Percentiles rank a stretch among this genome's conserved stretches.
Evolutionary conservation across 1,140 invertebrate species (phyloP).

Genomic region (Drosophila truncata): DNA sequence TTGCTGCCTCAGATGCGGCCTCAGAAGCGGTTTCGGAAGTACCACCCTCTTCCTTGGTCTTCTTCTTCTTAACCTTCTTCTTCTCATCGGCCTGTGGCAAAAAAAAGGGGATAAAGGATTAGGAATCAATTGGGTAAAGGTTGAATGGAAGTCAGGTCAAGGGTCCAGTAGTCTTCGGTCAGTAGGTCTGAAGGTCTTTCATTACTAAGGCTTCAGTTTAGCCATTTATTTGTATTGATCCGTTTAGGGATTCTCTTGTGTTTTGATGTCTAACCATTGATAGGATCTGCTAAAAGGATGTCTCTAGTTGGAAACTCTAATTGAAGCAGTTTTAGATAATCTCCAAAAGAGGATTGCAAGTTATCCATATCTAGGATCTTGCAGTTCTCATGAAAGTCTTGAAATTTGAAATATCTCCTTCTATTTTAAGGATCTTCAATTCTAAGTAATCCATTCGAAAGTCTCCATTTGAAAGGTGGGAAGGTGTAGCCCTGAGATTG

Average conservation of each 20-base stretch:
- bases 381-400: background rate
- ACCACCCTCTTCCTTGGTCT: conserved; percentile 91
- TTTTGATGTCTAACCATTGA: background rate
- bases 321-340: background rate
- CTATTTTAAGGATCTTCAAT: background rate
- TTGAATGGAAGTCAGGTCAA: background rate
- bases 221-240: background rate
- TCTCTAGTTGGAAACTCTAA: background rate
- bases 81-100: conserved; percentile 90
- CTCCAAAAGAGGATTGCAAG: background rate
- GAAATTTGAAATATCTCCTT: background rate
- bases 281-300: background rate
- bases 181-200: background rate
- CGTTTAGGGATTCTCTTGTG: background rate
- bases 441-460: background rate
- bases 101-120: conserved; percentile 16
- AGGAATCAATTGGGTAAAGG: conserved; percentile 7
- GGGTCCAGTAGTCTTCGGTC: background rate
- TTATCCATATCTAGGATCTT: background rate
- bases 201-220: background rate
- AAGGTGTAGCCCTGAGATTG: background rate
- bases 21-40: conserved; percentile 88
- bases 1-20: conserved; percentile 87
- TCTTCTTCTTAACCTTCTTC: conserved; percentile 93
- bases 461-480: background rate